These are phyloP conservation scores for Apodemia duryi DNA, from an alignment of 2,888 invertebrate species.

Conservation along the genomic window DNA sequence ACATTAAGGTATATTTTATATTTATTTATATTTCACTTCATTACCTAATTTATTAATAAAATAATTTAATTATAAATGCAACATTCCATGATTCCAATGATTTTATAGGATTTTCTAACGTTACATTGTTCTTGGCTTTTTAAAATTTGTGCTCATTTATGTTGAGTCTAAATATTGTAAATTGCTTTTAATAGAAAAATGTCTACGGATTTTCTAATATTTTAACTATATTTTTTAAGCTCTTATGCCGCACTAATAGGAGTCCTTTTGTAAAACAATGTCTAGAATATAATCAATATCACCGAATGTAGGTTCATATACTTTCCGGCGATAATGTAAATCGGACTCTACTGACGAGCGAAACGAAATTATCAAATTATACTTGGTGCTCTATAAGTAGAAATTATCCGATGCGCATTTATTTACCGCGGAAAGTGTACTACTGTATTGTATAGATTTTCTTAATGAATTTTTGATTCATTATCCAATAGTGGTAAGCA, in stretches of 20 bases:
- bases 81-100: not conserved
- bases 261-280: not conserved
- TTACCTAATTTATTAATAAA: not conserved
- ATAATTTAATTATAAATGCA: not conserved
- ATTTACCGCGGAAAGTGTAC: too few relatives aligned
- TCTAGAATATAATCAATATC: not conserved
- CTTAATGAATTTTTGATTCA: constrained; percentile 21
- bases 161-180: not conserved
- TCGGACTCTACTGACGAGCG: too few relatives aligned
- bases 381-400: too few relatives aligned
- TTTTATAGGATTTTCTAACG: not conserved
- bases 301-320: not conserved
- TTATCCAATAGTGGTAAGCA: constrained; percentile 55
- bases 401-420: too few relatives aligned
- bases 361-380: too few relatives aligned
- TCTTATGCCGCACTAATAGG: not conserved
- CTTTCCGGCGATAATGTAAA: too few relatives aligned
- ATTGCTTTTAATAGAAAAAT: not conserved
- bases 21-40: not conserved
- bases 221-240: too few relatives aligned
- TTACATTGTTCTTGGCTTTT: too few relatives aligned
- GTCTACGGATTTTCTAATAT: not conserved
- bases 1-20: not conserved
- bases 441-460: constrained; percentile 18
- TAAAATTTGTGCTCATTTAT: too few relatives aligned